Percentiles rank a stretch among this genome's conserved stretches.
Conservation (phyloP, 2,113 vertebrate genomes). For the Erinaceus europaeus region DNA sequence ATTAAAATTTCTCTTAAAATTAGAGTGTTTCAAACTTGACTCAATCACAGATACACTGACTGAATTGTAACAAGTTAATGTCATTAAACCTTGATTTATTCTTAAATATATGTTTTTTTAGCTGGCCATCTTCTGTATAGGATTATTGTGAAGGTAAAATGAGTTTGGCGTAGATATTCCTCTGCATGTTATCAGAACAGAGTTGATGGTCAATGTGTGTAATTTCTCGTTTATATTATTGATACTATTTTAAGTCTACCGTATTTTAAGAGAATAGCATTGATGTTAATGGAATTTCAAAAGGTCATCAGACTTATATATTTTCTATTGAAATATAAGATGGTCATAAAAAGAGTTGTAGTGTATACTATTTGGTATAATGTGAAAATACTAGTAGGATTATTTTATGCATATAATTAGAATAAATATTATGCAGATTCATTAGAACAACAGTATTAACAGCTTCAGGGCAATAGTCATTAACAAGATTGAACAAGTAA, state of each 20-base stretch:
- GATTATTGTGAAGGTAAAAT: not conserved
- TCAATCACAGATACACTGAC: not conserved
- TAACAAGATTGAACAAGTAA: slow-evolving; percentile 48
- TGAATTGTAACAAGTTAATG: not conserved
- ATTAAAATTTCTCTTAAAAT: not conserved
- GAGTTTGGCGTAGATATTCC: not conserved
- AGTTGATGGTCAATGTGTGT: not conserved
- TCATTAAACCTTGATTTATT: not conserved
- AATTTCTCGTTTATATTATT: not conserved
- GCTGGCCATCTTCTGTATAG: not conserved
- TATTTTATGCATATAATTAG: slow-evolving; percentile 52
- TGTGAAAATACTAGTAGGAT: slow-evolving; percentile 51
- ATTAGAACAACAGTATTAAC: slow-evolving; percentile 44
- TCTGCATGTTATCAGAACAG: not conserved
- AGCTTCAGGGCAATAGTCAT: no score
- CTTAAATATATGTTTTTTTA: not conserved
- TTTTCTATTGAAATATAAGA: slow-evolving; percentile 27
- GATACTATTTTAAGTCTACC: not conserved
- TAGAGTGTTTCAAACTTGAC: not conserved
- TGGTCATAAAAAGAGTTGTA: not conserved
- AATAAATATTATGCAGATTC: slow-evolving; percentile 44
- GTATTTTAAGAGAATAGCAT: not conserved
- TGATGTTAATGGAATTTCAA: not conserved
- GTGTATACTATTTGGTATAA: not conserved
- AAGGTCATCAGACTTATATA: slow-evolving; percentile 17